Evolutionary conservation across 2,888 invertebrate genomes (phyloP).

Genomic region (Adineta ricciae): DNA sequence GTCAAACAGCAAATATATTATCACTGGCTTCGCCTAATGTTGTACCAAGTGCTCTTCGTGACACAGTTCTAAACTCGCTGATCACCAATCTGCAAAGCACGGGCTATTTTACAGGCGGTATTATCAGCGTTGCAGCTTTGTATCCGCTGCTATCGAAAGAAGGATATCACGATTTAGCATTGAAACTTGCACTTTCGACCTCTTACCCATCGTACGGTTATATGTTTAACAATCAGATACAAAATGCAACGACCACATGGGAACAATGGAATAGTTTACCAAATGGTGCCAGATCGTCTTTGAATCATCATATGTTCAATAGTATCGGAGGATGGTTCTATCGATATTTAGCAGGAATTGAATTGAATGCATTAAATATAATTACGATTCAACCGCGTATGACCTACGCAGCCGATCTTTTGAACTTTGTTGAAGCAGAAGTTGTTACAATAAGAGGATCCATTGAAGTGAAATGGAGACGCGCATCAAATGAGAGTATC

Average conservation of each 20-base stretch:
- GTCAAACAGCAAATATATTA: not conserved
- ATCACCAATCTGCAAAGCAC: not conserved
- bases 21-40: not conserved
- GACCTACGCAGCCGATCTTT: not conserved
- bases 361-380: not conserved
- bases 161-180: not conserved
- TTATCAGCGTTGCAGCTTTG: not conserved
- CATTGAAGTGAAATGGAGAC: not conserved
- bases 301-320: slow-evolving; percentile 6
- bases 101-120: not conserved
- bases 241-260: not conserved
- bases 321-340: not conserved
- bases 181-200: not conserved
- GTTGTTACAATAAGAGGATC: not conserved
- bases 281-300: not conserved
- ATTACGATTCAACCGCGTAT: not conserved
- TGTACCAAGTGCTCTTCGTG: not conserved
- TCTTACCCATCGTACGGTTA: not conserved
- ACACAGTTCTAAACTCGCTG: not conserved
- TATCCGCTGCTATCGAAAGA: not conserved
- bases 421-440: not conserved
- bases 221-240: not conserved
- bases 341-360: not conserved
- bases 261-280: slow-evolving; percentile 4
- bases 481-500: not conserved